Base-by-base conservation (phyloP, 2,888 invertebrate species). In the Nemotelus nigrinus region DNA sequence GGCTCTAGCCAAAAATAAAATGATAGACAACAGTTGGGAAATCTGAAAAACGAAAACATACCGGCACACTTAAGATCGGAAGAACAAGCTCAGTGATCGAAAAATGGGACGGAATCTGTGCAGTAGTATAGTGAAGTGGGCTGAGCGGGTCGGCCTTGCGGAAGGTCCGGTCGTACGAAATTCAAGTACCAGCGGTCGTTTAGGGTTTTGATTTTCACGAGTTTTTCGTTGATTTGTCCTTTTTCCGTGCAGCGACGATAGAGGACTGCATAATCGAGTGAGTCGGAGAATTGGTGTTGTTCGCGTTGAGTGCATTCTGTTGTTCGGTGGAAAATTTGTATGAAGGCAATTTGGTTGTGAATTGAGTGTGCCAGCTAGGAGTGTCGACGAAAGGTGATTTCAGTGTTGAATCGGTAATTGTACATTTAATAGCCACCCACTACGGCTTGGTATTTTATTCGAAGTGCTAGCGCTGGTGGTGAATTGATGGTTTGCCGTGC, bases 141-240 rank as follows among this genome's bases (percentile, higher is more conserved):
- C 74, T 48, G 74, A 39, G 43, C 74, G 74, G 60, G 74, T 74
- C 74, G 74, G 74, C 74, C 74, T 74, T 60, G 50, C 55, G 70
- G 70, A 70, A 70, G 70, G 70, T 70, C 70, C 70, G 70, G 70
- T 70, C 70, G 70, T 55, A 41, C 55, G 53, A 55, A 43, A 43
- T 45, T 55, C 55, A 50, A 53, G 53, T 55, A n/a, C 55, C 25
- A 3, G 41, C 43, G 8, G 44, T 39, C 70, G 70, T 25, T 25
- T 25, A 25, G 55, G 53, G 10, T 70, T 53, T 55, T 70, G 70
- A 70, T 25, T 70, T 55, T n/a, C 41, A 53, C 39, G 8, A 10
- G 6, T 4, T 68, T 68, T 48, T 68, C 68, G 25, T 25, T 25
- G 25, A 43, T 5, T 63, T 63, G 39, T 41, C 53, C 3, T 6